Base-by-base conservation (phyloP, 2,797 vertebrate genomes). In the Enteromius fasciolatus region DNA sequence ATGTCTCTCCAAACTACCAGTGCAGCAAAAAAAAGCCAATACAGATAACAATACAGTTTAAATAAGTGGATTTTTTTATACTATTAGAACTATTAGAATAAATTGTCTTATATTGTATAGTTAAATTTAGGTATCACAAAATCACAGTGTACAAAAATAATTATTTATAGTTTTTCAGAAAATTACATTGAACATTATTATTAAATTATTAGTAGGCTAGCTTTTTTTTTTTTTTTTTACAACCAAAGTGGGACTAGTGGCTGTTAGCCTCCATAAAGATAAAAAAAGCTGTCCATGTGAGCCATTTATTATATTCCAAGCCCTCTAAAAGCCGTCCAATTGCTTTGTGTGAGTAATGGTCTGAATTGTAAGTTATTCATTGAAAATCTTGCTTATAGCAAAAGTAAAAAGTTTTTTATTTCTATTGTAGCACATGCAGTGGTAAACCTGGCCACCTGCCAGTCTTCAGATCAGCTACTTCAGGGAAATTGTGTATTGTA, bases 381-480 rank as follows among this genome's bases (percentile, higher is more conserved):
- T 44, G 23, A 54, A 67, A 33, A 57, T 48, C 18, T 44, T 67
- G 10, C 59, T 67, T 23, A 39, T 54, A 31, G 23, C 8, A 1
- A 68, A 76, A 46, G 33, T 66, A 18, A 82, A 41, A 57, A 54
- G 59, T 25, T 20, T 9, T 25, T 33, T 2, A 59, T 59, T 46
- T 3, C 23, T 6, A 11, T 75, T 52, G 28, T 31, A 66, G n/a
- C 12, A 46, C 20, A 33, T 23, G 44, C 41, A 39, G 14, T 66
- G 44, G 9, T 46, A 18, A 46, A 39, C 7, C 7, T 18, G 23
- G 14, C 67, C 23, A 82, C 18, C 36, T 68, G 61, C 17, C 80
- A 74, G 61, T 46, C 23, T 61, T 85, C 17, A 52, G 17, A n/a
- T n/a, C 54, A 76, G 57, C 46, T 76, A 5, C 61, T 73, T 76